A percentile compares a stretch with the other conserved stretches of the same genome.
Conservation (phyloP, 2,888 invertebrate species). For the Caradrina kadenii region DNA sequence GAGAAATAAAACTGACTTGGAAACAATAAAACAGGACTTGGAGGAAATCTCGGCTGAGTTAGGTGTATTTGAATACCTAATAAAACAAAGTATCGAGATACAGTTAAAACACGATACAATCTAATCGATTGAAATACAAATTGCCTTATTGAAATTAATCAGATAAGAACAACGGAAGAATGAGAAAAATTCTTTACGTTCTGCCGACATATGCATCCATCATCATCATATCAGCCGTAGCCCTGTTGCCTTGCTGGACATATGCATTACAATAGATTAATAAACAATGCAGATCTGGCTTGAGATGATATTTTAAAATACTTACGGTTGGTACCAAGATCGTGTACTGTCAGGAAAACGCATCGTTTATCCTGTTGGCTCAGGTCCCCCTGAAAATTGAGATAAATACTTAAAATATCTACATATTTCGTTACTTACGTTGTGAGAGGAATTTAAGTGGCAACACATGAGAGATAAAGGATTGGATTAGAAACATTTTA, state of each 20-base stretch:
- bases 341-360: constrained; percentile 96
- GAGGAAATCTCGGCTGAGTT: constrained; percentile 16
- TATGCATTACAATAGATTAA: no score
- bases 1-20: constrained; percentile 30
- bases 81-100: constrained; percentile 24
- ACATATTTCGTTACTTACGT: background rate
- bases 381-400: constrained; percentile 93
- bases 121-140: no score
- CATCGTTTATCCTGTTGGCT: constrained; percentile 95
- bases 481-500: no score
- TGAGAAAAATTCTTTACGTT: no score
- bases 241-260: no score
- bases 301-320: constrained; percentile 54
- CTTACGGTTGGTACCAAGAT: constrained; percentile 96
- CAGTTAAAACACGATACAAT: background rate
- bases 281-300: no score
- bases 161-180: no score
- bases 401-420: constrained; percentile 7
- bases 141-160: no score
- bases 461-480: no score
- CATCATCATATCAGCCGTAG: no score
- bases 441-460: no score
- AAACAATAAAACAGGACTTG: constrained; percentile 42
- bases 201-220: no score
- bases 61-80: constrained; percentile 32